Evolutionary conservation across 1,140 invertebrate genomes (phyloP).

Genomic region (Bombus sibiricus): DNA sequence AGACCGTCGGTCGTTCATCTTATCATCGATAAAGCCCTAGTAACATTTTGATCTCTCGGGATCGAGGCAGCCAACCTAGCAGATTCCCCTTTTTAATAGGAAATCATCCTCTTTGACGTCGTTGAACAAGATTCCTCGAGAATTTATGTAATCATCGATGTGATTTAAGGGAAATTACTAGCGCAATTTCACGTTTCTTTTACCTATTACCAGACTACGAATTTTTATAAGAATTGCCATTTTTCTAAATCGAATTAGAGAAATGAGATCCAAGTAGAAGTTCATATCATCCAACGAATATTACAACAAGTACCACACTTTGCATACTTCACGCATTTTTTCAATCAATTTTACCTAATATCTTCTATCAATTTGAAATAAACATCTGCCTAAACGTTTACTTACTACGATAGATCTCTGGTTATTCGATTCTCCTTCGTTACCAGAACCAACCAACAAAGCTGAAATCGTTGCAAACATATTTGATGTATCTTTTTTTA

Average conservation of each 20-base stretch:
- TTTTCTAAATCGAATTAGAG: too few relatives aligned
- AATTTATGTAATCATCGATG: neutral
- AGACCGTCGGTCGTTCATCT: neutral
- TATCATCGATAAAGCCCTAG: constrained; percentile 6
- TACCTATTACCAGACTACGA: too few relatives aligned
- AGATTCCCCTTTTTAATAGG: neutral
- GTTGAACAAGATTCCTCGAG: neutral
- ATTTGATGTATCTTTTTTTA: neutral
- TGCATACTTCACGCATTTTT: too few relatives aligned
- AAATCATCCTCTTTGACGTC: neutral
- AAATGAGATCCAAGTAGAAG: too few relatives aligned
- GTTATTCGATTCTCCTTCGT: too few relatives aligned
- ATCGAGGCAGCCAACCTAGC: neutral
- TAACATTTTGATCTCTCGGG: constrained; percentile 13
- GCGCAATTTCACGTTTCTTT: neutral
- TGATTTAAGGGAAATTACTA: neutral
- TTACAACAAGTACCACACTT: too few relatives aligned
- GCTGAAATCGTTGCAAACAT: neutral
- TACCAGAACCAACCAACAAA: neutral
- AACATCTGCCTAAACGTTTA: too few relatives aligned
- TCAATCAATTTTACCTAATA: too few relatives aligned
- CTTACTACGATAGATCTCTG: too few relatives aligned
- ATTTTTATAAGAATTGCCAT: too few relatives aligned
- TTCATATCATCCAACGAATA: too few relatives aligned
- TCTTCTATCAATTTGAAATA: too few relatives aligned